Conservation (phyloP, 1,140 invertebrate species). For the Papilio dardanus region DNA sequence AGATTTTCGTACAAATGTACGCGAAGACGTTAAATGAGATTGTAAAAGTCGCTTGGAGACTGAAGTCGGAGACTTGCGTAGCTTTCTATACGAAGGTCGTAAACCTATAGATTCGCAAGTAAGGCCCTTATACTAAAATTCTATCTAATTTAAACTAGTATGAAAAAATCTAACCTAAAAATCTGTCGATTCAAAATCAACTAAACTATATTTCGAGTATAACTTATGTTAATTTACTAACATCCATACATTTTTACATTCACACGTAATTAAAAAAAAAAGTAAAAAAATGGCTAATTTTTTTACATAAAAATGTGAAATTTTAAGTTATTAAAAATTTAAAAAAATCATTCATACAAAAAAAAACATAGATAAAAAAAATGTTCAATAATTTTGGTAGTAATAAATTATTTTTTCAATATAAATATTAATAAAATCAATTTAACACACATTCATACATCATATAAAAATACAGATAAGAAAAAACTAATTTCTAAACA, state of each 20-base stretch:
- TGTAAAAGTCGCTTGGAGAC: too few relatives aligned
- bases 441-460: neutral
- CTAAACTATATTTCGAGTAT: constrained; percentile 26
- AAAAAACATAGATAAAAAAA: too few relatives aligned
- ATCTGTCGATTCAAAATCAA: constrained; percentile 28
- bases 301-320: too few relatives aligned
- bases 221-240: neutral
- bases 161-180: constrained; percentile 29
- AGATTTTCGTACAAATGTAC: too few relatives aligned
- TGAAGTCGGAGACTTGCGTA: too few relatives aligned
- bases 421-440: neutral
- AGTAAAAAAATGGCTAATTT: too few relatives aligned
- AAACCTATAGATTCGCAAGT: neutral
- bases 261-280: neutral
- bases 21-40: too few relatives aligned
- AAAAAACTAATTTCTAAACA: neutral
- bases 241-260: neutral
- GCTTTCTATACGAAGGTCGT: neutral
- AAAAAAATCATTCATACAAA: too few relatives aligned
- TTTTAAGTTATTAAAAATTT: too few relatives aligned
- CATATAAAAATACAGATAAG: neutral
- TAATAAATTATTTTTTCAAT: too few relatives aligned
- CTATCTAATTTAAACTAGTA: constrained; percentile 9
- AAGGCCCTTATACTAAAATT: constrained; percentile 8
- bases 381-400: too few relatives aligned